Evolutionary conservation across 1,140 invertebrate species (phyloP), one percentile per base, ranked within the genome.

Genomic region (Cotesia vestalis): DNA sequence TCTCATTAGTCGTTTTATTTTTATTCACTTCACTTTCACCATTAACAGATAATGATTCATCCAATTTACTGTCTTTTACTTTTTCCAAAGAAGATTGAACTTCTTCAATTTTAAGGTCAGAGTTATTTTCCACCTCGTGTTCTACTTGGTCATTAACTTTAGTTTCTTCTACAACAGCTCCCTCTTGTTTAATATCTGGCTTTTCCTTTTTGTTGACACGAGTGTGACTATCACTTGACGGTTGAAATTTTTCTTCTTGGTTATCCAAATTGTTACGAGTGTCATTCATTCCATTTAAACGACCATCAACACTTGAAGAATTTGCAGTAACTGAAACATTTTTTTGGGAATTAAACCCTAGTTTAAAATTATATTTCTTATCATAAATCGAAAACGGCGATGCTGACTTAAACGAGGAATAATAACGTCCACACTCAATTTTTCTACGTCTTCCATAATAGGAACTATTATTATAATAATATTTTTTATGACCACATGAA

Each of bases 321-420:
- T 64, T 14, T 64, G 35, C 34, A n/a, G n/a, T 46, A 64, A 36
- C 62, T 64, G 62, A 64, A 64, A 64, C 62, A 64, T 64, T 35
- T 64, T 11, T 64, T 64, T 38, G 62, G 62, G 62, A 64, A 14
- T 64, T 64, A 64, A 20, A 14, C 40, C 62, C 62, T 36, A 14
- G 11, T 64, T 11, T 14, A 64, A 4, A 12, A 46, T 64, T 11
- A 38, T 35, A 9, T 11, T 35, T 40, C 2, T 5, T 40, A 46
- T 46, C 40, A 46, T 46, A 46, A 46, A 46, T 9, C 40, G 40
- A 46, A 6, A 6, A 46, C 40, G 40, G 40, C 5, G 40, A 46
- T 46, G 40, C 6, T 6, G 40, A 46, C 5, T 6, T 6, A 6
- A 9, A 9, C 11, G 40, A 46, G 3, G 5, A 46, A 11, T 46